Conservation (phyloP, 2,888 invertebrate genomes). For the Melolontha melolontha region DNA sequence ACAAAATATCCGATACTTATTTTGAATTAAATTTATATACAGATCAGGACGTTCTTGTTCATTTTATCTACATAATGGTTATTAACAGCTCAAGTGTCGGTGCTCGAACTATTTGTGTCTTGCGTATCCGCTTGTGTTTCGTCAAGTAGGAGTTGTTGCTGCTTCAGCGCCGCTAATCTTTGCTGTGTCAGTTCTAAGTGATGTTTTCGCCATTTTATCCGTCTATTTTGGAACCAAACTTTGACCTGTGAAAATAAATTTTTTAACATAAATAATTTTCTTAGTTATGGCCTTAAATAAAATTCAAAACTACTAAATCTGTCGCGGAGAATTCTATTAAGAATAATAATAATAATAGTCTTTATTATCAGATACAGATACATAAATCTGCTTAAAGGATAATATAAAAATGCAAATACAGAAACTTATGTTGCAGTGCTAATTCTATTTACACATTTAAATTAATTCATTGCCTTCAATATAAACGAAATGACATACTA, state of each 20-base stretch:
- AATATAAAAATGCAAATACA: too few relatives aligned
- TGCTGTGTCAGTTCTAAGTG: slow-evolving; percentile 93
- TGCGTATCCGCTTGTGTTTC: slow-evolving; percentile 66
- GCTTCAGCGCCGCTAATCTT: slow-evolving; percentile 75
- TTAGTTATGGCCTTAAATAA: too few relatives aligned
- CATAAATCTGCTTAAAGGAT: too few relatives aligned
- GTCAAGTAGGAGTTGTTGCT: slow-evolving; percentile 66
- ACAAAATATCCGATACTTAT: slow-evolving; percentile 28
- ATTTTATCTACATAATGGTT: slow-evolving; percentile 18
- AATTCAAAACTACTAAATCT: too few relatives aligned
- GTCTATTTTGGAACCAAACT: slow-evolving; percentile 92
- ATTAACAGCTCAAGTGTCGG: slow-evolving; percentile 58
- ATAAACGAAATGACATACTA: too few relatives aligned
- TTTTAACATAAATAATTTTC: slow-evolving; percentile 24
- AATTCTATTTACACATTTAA: too few relatives aligned
- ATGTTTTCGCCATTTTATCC: slow-evolving; percentile 97
- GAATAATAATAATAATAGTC: too few relatives aligned
- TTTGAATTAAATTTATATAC: slow-evolving; percentile 32
- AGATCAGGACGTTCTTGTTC: slow-evolving; percentile 30
- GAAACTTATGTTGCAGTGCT: too few relatives aligned
- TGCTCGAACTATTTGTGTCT: slow-evolving; percentile 65
- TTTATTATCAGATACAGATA: too few relatives aligned
- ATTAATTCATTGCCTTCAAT: too few relatives aligned
- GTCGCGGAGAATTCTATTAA: too few relatives aligned
- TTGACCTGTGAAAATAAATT: slow-evolving; percentile 73